phyloP scores from a whole-genome alignment of 2,797 vertebrate genomes.

The Xiphorhynchus erythropygius region DNA sequence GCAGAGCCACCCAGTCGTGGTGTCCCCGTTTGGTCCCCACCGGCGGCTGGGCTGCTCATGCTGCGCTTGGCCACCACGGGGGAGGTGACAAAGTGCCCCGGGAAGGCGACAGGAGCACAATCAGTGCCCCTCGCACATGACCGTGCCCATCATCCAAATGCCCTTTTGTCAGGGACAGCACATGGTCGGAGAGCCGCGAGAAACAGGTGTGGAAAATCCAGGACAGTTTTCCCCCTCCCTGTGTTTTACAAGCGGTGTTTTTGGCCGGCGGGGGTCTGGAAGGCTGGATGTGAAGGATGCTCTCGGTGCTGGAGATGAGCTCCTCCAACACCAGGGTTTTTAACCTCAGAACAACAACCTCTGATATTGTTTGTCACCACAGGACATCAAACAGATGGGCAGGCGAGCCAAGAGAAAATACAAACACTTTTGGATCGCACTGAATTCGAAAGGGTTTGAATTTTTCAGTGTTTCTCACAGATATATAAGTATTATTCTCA shows the following conservation, averaged over 20 bases:
- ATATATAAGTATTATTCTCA: neutral
- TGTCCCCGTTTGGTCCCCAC: accelerated
- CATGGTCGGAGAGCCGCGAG: accelerated
- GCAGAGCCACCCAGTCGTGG: neutral
- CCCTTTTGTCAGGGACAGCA: neutral
- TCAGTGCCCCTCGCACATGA: accelerated
- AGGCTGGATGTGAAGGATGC: accelerated
- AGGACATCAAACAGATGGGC: neutral
- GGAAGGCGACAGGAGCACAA: accelerated
- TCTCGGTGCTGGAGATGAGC: accelerated
- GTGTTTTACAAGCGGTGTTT: accelerated
- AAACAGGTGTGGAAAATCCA: accelerated
- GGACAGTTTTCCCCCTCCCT: accelerated
- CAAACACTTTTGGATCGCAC: neutral
- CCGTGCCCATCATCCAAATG: accelerated
- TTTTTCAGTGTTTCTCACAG: neutral
- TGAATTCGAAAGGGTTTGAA: neutral
- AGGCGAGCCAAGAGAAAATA: neutral
- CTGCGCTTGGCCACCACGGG: accelerated
- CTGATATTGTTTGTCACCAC: neutral
- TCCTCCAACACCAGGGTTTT: accelerated
- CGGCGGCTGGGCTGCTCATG: neutral
- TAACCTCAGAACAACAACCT: neutral
- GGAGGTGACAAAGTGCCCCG: accelerated
- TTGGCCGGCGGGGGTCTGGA: neutral